Base-by-base conservation (phyloP, 2,888 invertebrate genomes). In the Sminthurides aquaticus region DNA sequence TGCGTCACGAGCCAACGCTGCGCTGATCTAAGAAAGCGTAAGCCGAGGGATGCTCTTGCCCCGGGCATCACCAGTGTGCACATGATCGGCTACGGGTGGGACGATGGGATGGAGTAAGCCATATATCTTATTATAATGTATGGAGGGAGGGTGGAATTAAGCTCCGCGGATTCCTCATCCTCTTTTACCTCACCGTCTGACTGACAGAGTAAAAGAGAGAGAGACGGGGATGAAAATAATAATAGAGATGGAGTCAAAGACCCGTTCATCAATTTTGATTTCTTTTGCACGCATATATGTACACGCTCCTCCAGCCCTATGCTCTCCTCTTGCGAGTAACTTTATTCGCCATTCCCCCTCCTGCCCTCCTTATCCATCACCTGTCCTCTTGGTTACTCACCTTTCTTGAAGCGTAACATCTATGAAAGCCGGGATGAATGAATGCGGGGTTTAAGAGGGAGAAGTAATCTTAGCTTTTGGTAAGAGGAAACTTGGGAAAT, bases 231-330 rank as follows among this genome's bases (percentile, higher is more conserved):
- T 8, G 20, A 52, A 52, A 52, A 52, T 52, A 15, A 52, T 20
- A 52, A 52, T 52, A 52, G 22, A 8, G 22, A 52, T 52, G 22
- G 52, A 52, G 52, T 52, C 52, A 52, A 52, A 52, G 52, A 52
- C 52, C 52, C 52, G 52, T 52, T 52, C 52, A 20, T 22, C 52
- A 52, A 52, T 52, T 52, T 52, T 52, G 11, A 52, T 52, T 52
- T 52, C 52, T 15, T 52, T 22, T 20, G n/a, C n/a, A n/a, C n/a
- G n/a, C n/a, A n/a, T n/a, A n/a, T n/a, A n/a, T n/a, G n/a, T n/a
- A n/a, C n/a, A n/a, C n/a, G n/a, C n/a, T n/a, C n/a, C n/a, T n/a
- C n/a, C n/a, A n/a, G n/a, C n/a, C n/a, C n/a, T n/a, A n/a, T n/a
- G n/a, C n/a, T n/a, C n/a, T n/a, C n/a, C n/a, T n/a, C n/a, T n/a